These are phyloP conservation scores for Saimiri boliviensis DNA, from an alignment of 2,113 vertebrate species.

Conservation along the genomic window DNA sequence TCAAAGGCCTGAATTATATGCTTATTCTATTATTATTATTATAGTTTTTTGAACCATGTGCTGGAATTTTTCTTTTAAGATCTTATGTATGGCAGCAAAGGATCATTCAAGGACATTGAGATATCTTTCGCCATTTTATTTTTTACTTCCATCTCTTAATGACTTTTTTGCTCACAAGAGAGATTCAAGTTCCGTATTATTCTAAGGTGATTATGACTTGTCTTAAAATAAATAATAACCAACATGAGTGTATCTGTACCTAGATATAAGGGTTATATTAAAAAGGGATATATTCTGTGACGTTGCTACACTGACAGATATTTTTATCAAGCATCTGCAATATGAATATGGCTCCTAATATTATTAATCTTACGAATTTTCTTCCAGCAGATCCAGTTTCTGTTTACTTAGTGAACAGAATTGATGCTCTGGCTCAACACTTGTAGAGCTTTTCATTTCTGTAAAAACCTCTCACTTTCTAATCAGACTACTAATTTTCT, in stretches of 20 bases:
- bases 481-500: conserved; percentile 25
- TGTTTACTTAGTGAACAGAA: not conserved
- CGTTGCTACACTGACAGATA: conserved; percentile 18
- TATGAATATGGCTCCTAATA: conserved; percentile 7
- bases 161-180: conserved; percentile 23
- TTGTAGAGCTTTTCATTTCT: not conserved
- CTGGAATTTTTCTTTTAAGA: not conserved
- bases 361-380: conserved; percentile 36
- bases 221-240: conserved; percentile 49
- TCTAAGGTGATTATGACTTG: not conserved
- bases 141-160: conserved; percentile 21
- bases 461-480: not conserved
- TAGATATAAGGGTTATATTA: conserved; percentile 19
- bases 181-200: conserved; percentile 30
- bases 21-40: not conserved
- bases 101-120: not conserved
- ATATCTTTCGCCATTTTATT: not conserved
- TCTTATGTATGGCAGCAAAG: not conserved
- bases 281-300: not conserved
- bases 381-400: not conserved
- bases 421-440: not conserved
- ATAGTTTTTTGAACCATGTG: not conserved
- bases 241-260: not conserved
- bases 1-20: not conserved
- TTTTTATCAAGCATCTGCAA: not conserved